Percentiles rank a stretch among this genome's conserved stretches.
Conservation (phyloP, 1,140 invertebrate species). For the Grapholita molesta region DNA sequence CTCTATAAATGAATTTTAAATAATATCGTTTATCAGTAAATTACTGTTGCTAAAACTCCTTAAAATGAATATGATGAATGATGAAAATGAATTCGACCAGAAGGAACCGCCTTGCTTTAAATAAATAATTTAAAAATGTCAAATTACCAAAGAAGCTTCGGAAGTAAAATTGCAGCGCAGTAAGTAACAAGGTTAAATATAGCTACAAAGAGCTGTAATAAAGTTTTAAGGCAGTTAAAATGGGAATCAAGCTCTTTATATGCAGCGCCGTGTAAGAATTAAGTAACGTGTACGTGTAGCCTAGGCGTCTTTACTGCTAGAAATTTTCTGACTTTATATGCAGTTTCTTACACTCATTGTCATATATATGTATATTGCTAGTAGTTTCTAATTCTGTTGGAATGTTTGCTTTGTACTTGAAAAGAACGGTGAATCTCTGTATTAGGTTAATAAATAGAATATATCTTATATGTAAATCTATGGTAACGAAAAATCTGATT, state of each 20-base stretch:
- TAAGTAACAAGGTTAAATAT: constrained; percentile 6
- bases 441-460: too few relatives aligned
- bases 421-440: too few relatives aligned
- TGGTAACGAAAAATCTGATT: too few relatives aligned
- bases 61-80: too few relatives aligned
- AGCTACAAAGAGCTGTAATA: constrained; percentile 5
- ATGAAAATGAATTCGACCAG: too few relatives aligned
- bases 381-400: too few relatives aligned
- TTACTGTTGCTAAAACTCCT: too few relatives aligned
- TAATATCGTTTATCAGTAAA: too few relatives aligned
- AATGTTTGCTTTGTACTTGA: too few relatives aligned
- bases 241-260: not conserved
- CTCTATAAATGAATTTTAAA: too few relatives aligned
- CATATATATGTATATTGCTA: too few relatives aligned
- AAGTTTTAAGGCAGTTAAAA: constrained; percentile 13
- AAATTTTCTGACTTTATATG: not conserved
- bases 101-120: not conserved
- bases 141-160: not conserved
- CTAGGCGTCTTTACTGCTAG: not conserved
- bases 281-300: not conserved
- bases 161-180: not conserved
- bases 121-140: not conserved
- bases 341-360: not conserved
- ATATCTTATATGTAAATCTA: too few relatives aligned
- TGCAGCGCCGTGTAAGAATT: constrained; percentile 1